Percentiles rank a stretch among this genome's conserved stretches.
Evolutionary conservation across 2,797 vertebrate genomes (phyloP).

Genomic region (Prionace glauca): DNA sequence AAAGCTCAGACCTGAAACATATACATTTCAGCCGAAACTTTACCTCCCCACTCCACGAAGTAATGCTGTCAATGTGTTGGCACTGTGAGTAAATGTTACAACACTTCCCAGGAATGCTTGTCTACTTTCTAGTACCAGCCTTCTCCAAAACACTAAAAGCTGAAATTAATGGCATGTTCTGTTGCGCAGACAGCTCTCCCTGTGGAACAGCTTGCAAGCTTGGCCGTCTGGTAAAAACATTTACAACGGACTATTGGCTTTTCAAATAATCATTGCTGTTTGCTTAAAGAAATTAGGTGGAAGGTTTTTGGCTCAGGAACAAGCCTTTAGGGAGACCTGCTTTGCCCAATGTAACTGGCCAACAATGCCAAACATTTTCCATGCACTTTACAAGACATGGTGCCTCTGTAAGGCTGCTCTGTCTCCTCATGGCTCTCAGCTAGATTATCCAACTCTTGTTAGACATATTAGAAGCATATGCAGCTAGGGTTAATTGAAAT

Average conservation of each 20-base stretch:
- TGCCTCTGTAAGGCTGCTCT: not conserved
- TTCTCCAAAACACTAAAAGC: conserved; percentile 21
- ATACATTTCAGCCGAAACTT: not conserved
- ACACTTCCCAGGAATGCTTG: conserved; percentile 23
- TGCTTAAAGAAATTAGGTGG: conserved; percentile 34
- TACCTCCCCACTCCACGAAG: not conserved
- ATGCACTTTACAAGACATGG: not conserved
- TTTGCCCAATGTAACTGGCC: not conserved
- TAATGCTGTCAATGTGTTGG: not conserved
- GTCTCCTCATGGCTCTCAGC: not conserved
- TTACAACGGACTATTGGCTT: conserved; percentile 9
- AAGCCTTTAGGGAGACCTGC: not conserved
- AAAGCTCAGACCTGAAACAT: not conserved
- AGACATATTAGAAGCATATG: not conserved
- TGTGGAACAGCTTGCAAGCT: conserved; percentile 20
- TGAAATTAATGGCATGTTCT: conserved; percentile 34
- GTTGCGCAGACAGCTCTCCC: conserved; percentile 26
- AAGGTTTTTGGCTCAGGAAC: conserved; percentile 18
- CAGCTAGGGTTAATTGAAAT: not conserved
- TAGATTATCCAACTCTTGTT: not conserved
- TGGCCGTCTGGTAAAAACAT: conserved; percentile 24
- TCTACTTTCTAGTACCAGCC: conserved; percentile 33
- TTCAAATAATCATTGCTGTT: not conserved
- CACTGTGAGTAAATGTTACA: not conserved
- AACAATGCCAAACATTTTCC: conserved; percentile 19